Evolutionary conservation across 2,797 vertebrate species (phyloP).

Genomic region (Malacoctenus gilli): DNA sequence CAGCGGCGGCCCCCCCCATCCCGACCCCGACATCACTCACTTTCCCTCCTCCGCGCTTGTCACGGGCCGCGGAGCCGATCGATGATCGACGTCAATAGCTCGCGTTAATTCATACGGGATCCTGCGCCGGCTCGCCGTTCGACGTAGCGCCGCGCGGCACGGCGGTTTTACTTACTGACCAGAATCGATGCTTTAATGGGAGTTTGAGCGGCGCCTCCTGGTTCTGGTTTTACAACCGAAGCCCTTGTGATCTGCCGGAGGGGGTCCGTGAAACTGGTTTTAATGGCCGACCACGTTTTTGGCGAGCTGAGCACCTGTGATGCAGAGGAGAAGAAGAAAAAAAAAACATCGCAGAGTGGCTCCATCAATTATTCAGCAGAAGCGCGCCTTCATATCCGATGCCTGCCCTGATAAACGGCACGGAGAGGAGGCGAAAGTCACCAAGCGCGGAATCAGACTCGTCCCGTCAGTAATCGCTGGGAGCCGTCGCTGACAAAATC

Average conservation of each 20-base stretch:
- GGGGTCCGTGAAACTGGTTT: no score
- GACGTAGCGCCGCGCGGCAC: slow-evolving; percentile 25
- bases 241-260: no score
- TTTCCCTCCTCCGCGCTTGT: slow-evolving; percentile 41
- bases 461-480: slow-evolving; percentile 10
- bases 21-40: slow-evolving; percentile 40
- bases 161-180: slow-evolving; percentile 59
- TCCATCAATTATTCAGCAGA: background rate
- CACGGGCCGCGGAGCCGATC: slow-evolving; percentile 45
- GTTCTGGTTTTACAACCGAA: slow-evolving; percentile 40
- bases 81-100: slow-evolving; percentile 49
- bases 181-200: slow-evolving; percentile 55
- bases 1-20: slow-evolving; percentile 1
- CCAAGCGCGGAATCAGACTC: slow-evolving; percentile 7
- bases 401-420: no score
- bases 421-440: background rate
- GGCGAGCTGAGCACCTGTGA: no score
- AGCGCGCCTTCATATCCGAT: background rate
- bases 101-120: slow-evolving; percentile 56
- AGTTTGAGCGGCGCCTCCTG: slow-evolving; percentile 44
- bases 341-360: background rate
- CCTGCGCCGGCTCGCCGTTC: slow-evolving; percentile 43
- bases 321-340: no score
- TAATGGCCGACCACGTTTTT: no score
- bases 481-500: slow-evolving; percentile 14